phyloP scores from a whole-genome alignment of 1,140 invertebrate species.

The Phthorimaea operculella region DNA sequence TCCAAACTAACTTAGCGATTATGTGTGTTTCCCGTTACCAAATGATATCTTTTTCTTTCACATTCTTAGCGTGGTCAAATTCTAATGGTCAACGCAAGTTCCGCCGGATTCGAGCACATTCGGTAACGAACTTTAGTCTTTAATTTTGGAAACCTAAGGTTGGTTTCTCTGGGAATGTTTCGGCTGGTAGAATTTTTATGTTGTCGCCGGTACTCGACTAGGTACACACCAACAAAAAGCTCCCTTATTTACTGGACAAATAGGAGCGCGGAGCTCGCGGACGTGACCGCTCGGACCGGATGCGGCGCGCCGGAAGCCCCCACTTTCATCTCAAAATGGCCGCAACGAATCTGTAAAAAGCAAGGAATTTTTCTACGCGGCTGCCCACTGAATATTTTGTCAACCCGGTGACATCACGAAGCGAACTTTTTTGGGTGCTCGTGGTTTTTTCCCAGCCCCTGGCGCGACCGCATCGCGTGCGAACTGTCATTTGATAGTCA shows the following conservation, averaged over 20 bases:
- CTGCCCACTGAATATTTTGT: constrained; percentile 56
- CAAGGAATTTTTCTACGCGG: constrained; percentile 58
- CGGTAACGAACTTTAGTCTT: too few species aligned
- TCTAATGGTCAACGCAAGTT: constrained; percentile 12
- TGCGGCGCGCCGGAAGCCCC: constrained; percentile 51
- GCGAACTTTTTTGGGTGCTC: constrained; percentile 40
- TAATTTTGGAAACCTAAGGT: not conserved
- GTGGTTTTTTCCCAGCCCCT: constrained; percentile 28
- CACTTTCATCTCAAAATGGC: constrained; percentile 59
- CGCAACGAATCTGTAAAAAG: constrained; percentile 52
- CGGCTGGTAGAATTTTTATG: not conserved
- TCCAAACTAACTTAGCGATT: constrained; percentile 16
- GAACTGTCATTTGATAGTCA: constrained; percentile 1
- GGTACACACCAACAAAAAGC: constrained; percentile 18
- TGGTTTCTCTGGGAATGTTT: not conserved
- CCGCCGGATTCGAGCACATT: not conserved
- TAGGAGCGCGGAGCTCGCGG: constrained; percentile 14
- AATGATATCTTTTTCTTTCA: constrained; percentile 28
- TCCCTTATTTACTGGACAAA: constrained; percentile 33
- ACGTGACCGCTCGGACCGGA: constrained; percentile 49
- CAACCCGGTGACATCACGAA: constrained; percentile 37
- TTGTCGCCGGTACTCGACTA: not conserved
- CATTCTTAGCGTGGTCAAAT: constrained; percentile 25
- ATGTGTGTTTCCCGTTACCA: constrained; percentile 26
- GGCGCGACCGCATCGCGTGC: too few species aligned